Evolutionary conservation across 2,113 vertebrate species (phyloP).

Genomic region (Tupaia tana): DNA sequence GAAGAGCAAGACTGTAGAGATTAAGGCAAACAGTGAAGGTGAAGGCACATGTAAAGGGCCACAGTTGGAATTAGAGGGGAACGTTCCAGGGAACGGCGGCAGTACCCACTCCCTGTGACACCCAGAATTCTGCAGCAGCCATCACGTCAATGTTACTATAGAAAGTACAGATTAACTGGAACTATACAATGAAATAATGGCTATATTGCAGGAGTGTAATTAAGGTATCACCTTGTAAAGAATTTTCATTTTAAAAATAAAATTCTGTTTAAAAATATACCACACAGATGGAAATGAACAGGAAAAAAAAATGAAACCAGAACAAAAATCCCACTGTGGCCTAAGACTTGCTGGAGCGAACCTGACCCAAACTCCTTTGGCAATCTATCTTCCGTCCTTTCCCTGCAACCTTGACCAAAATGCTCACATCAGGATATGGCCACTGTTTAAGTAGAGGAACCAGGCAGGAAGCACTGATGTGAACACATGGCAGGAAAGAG

Average conservation of each 20-base stretch:
- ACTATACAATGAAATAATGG: conserved; percentile 85
- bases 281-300: conserved; percentile 63
- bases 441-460: conserved; percentile 62
- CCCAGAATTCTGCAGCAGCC: conserved; percentile 80
- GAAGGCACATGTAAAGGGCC: conserved; percentile 85
- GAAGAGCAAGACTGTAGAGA: conserved; percentile 85
- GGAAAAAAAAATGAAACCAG: neutral
- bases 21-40: conserved; percentile 86
- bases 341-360: neutral
- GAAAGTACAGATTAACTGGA: conserved; percentile 84
- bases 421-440: conserved; percentile 58
- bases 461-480: conserved; percentile 41
- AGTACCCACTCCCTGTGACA: neutral
- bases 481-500: neutral
- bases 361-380: neutral
- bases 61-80: conserved; percentile 75
- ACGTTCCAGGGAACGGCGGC: conserved; percentile 50
- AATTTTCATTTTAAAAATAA: conserved; percentile 87
- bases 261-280: conserved; percentile 87
- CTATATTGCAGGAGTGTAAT: conserved; percentile 83
- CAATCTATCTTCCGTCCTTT: conserved; percentile 48
- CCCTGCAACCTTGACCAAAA: conserved; percentile 78
- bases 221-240: conserved; percentile 83
- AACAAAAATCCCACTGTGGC: conserved; percentile 60
- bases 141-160: conserved; percentile 71